Base-by-base conservation (phyloP, 2,888 invertebrate species). In the Trimorus sp. region DNA sequence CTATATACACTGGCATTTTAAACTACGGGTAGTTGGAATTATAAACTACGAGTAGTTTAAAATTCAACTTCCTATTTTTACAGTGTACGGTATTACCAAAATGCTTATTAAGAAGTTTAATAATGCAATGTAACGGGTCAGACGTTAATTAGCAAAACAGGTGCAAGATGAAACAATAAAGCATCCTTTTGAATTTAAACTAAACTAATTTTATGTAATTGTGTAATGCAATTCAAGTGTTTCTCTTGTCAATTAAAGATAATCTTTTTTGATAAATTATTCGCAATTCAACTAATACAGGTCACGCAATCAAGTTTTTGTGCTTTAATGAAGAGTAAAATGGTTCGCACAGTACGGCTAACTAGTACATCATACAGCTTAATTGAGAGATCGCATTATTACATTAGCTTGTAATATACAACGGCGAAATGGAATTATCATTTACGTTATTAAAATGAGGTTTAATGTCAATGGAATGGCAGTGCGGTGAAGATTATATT, bases 341-440 rank as follows among this genome's bases (percentile, higher is more conserved):
- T 68, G 54, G 56, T 68, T 45, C 56, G 45, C 26, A 51, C 37
- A 38, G 65, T 12, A 65, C 51, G 40, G 38, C 38, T 40, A 16
- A 63, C 56, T 26, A 51, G 53, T 40, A 45, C 48, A 60, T 54
- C 74, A 51, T 59, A 45, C 36, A 16, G 40, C 48, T 66, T 79
- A 73, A 73, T 79, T 68, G 79, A 60, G 59, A 68, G 60, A 73
- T 66, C 49, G 59, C 54, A 58, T 68, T 76, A 73, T 62, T 79
- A 79, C 73, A 79, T 73, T 66, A 79, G 59, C 53, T 68, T 78
- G 68, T 66, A 63, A 71, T 71, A 76, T 59, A 68, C 60, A 75
- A 68, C 54, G n/a, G 36, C 63, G 40, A 45, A 76, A 65, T 73
- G 37, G 40, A 73, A 77, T 81, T 73, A 73, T 62, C 62, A 51